A percentile compares a stretch with the other conserved stretches of the same genome.
phyloP scores from a whole-genome alignment of 2,797 vertebrate species.

The Macroramphosus scolopax region DNA sequence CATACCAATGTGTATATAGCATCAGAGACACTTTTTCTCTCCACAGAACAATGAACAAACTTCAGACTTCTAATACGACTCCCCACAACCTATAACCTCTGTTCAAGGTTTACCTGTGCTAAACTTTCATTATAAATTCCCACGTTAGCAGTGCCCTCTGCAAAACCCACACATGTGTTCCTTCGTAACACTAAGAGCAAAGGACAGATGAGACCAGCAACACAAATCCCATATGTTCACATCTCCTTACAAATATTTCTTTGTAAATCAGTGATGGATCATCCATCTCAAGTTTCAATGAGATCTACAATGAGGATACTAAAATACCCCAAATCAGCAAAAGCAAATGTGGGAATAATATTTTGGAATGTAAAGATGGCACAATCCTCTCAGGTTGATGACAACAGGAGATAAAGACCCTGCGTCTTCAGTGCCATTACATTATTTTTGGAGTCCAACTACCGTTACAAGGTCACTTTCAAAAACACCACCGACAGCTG shows the following conservation, averaged over 20 bases:
- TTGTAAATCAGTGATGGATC: constrained; percentile 22
- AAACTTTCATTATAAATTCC: constrained; percentile 30
- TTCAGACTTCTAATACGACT: constrained; percentile 6
- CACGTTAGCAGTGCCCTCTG: constrained; percentile 13
- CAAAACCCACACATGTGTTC: constrained; percentile 9
- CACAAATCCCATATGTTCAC: constrained; percentile 16
- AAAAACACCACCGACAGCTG: constrained; percentile 48
- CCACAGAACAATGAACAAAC: constrained; percentile 17
- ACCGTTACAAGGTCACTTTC: constrained; percentile 65
- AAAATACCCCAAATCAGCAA: neutral
- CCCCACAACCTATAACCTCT: constrained; percentile 9
- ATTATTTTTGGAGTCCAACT: constrained; percentile 31
- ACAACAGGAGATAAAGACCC: constrained; percentile 30
- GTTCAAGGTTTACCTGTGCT: constrained; percentile 21
- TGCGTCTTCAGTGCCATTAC: constrained; percentile 22
- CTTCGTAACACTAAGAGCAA: constrained; percentile 1
- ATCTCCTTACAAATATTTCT: neutral
- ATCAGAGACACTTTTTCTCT: constrained; percentile 27
- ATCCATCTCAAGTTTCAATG: constrained; percentile 2
- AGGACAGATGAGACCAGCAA: constrained; percentile 1
- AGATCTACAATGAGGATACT: neutral
- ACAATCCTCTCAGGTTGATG: constrained; percentile 25
- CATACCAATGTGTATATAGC: constrained; percentile 35
- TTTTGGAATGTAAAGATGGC: constrained; percentile 31
- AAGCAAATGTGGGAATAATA: constrained; percentile 11